Conservation (phyloP, 2,888 invertebrate species). For the Belgica antarctica region DNA sequence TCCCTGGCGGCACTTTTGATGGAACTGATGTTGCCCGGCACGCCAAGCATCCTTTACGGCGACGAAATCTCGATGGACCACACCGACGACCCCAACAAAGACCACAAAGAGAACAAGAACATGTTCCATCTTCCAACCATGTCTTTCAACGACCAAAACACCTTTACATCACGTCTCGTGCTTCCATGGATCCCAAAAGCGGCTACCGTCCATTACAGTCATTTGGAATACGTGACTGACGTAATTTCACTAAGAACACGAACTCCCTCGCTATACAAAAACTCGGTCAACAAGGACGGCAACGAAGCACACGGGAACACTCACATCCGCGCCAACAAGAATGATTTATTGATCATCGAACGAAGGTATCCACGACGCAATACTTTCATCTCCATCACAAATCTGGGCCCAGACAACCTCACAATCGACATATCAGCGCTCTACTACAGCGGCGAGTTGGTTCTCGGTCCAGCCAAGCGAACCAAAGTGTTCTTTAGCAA, state of each 20-base stretch:
- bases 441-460: conserved; percentile 67
- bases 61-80: conserved; percentile 79
- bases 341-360: conserved; percentile 68
- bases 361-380: conserved; percentile 76
- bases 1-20: conserved; percentile 69
- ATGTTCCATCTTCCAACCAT: conserved; percentile 69
- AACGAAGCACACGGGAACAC: conserved; percentile 64
- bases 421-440: conserved; percentile 70
- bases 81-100: conserved; percentile 59
- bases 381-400: conserved; percentile 72
- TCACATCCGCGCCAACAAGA: conserved; percentile 64
- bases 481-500: conserved; percentile 55
- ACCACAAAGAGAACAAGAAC: conserved; percentile 61
- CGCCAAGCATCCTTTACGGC: conserved; percentile 85
- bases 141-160: conserved; percentile 59
- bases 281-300: conserved; percentile 64
- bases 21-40: conserved; percentile 79
- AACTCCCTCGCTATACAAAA: conserved; percentile 72
- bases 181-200: conserved; percentile 66
- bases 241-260: conserved; percentile 62
- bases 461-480: conserved; percentile 48
- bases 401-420: conserved; percentile 63
- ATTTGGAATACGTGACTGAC: conserved; percentile 59
- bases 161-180: conserved; percentile 57
- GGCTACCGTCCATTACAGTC: conserved; percentile 58